A percentile compares a stretch with the other conserved stretches of the same genome.
Evolutionary conservation across 2,888 invertebrate species (phyloP).

Genomic region (Acanthopleura granulata): DNA sequence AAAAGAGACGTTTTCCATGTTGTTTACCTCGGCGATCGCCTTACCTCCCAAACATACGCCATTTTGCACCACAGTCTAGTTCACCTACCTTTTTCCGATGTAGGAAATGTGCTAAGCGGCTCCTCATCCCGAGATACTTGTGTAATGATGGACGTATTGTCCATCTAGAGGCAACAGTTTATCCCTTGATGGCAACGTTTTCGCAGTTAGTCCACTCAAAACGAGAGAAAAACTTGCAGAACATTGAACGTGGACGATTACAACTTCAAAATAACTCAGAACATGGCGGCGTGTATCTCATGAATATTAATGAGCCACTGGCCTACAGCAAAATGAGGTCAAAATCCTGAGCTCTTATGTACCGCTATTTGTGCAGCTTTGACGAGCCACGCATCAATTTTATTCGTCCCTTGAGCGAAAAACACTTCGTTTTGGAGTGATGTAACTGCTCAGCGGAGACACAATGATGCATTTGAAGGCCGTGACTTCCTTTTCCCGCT

Average conservation of each 20-base stretch:
- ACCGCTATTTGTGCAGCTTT: not conserved
- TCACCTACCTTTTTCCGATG: conserved; percentile 87
- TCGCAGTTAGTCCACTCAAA: conserved; percentile 37
- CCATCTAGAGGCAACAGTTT: conserved; percentile 72
- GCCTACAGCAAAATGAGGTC: conserved; percentile 4
- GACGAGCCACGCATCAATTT: too few relatives aligned
- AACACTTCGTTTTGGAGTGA: too few relatives aligned
- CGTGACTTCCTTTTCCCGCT: not conserved
- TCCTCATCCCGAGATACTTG: conserved; percentile 98
- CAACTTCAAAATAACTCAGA: conserved; percentile 44
- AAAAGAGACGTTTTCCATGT: not conserved
- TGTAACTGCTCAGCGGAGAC: too few relatives aligned
- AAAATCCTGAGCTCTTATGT: not conserved
- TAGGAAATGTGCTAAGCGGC: conserved; percentile 90
- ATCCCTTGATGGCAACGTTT: conserved; percentile 46
- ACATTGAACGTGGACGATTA: conserved; percentile 42
- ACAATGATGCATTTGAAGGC: not conserved
- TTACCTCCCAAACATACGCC: conserved; percentile 34
- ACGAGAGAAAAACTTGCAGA: conserved; percentile 36
- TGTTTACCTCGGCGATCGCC: not conserved
- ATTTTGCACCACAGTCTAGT: conserved; percentile 45
- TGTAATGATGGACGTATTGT: conserved; percentile 99
- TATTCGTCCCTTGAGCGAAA: too few relatives aligned
- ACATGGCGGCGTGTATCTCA: conserved; percentile 41
- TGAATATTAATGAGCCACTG: conserved; percentile 53